Conservation (phyloP, 2,888 invertebrate genomes). For the Tetranychus piercei region DNA sequence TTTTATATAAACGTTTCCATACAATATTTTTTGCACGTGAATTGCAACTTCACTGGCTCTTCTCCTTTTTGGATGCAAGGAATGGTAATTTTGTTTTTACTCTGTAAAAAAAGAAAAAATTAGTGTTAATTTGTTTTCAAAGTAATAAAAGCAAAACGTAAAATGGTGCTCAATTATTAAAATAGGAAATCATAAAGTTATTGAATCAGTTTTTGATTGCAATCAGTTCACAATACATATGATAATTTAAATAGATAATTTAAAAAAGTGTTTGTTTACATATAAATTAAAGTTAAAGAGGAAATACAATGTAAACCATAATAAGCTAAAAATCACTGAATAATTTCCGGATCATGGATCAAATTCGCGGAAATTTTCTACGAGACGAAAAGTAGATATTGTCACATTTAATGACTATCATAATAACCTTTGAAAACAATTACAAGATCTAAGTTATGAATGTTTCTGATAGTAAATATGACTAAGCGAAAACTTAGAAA, state of each 20-base stretch:
- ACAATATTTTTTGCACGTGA: background rate
- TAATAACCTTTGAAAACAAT: too few species aligned
- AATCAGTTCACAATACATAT: too few species aligned
- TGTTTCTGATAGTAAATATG: background rate
- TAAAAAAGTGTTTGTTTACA: too few species aligned
- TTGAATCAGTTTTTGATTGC: too few species aligned
- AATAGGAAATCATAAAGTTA: background rate
- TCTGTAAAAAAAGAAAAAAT: constrained; percentile 9
- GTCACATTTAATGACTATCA: too few species aligned
- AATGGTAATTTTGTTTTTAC: constrained; percentile 14
- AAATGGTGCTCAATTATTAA: background rate
- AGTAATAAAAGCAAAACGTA: background rate
- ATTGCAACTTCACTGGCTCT: background rate
- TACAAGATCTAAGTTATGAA: background rate
- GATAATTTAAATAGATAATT: too few species aligned
- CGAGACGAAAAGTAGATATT: too few species aligned
- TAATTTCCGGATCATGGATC: too few species aligned
- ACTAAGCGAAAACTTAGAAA: background rate
- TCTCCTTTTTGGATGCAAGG: constrained; percentile 13
- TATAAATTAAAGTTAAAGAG: too few species aligned
- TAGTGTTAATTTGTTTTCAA: background rate
- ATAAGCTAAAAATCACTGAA: too few species aligned
- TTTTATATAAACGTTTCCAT: background rate
- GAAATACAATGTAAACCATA: too few species aligned
- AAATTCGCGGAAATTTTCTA: too few species aligned